Evolutionary conservation across 2,888 invertebrate species (phyloP).

Genomic region (Protodeltote pygarga): DNA sequence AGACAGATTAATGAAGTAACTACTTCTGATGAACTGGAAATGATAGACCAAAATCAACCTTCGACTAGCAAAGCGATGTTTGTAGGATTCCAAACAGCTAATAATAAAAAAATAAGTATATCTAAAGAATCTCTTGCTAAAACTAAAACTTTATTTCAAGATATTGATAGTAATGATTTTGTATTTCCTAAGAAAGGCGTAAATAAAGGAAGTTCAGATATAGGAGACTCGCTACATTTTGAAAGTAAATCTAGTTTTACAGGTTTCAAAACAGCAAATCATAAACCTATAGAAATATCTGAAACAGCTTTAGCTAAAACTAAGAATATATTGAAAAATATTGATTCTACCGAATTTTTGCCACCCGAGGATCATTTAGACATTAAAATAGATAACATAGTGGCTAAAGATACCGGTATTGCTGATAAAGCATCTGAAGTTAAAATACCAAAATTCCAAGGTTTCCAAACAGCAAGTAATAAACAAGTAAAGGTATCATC

Average conservation of each 20-base stretch:
- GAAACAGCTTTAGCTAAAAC: constrained; percentile 58
- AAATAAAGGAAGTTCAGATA: neutral
- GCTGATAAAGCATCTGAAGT: neutral
- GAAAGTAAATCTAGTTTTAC: neutral
- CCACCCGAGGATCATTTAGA: neutral
- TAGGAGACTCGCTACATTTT: neutral
- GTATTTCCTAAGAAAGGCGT: neutral
- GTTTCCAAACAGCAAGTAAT: constrained; percentile 71
- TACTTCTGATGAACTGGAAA: neutral
- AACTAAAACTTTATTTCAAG: constrained; percentile 23
- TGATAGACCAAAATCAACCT: neutral
- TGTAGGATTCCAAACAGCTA: constrained; percentile 19
- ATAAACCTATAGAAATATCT: constrained; percentile 55
- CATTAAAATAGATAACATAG: neutral
- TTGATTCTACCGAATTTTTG: constrained; percentile 32
- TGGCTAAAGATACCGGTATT: neutral
- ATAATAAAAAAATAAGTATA: constrained; percentile 15
- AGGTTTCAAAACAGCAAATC: constrained; percentile 58
- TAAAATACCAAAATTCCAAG: constrained; percentile 14
- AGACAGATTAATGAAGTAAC: neutral
- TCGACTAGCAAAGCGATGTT: constrained; percentile 10
- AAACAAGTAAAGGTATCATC: constrained; percentile 55
- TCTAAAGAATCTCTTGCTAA: constrained; percentile 15
- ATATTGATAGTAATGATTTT: constrained; percentile 15
- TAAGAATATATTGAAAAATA: constrained; percentile 58